Conservation (phyloP, 2,113 vertebrate genomes). For the Puffinus mauretanicus region DNA sequence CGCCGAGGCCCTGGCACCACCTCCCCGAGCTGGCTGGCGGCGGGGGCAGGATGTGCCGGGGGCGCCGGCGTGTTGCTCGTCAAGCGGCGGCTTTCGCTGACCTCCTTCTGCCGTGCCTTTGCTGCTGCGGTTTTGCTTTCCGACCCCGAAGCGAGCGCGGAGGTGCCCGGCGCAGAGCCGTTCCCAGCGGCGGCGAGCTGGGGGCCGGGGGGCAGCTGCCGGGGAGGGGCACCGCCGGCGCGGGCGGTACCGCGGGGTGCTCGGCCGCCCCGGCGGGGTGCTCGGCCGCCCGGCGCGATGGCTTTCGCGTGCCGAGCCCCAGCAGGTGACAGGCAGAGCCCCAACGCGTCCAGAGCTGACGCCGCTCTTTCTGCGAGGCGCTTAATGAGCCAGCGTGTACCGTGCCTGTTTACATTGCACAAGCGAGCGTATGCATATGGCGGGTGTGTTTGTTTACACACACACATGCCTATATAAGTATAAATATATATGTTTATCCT, state of each 20-base stretch:
- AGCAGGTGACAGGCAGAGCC: background rate
- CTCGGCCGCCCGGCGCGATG: background rate
- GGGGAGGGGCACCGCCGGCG: background rate
- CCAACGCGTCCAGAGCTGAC: fast-evolving
- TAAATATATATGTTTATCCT: constrained; percentile 36
- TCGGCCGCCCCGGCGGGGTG: background rate
- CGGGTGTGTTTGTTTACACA: constrained; percentile 18
- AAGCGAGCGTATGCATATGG: constrained; percentile 21
- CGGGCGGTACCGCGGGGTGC: background rate
- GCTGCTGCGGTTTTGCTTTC: constrained; percentile 32
- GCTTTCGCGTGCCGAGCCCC: background rate
- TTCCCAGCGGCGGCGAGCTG: background rate
- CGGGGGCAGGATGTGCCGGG: background rate
- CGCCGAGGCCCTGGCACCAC: fast-evolving
- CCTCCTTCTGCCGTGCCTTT: background rate
- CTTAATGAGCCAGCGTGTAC: fast-evolving
- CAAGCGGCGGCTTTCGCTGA: background rate
- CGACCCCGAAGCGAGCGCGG: fast-evolving
- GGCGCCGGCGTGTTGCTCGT: fast-evolving
- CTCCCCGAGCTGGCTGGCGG: fast-evolving
- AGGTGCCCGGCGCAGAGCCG: background rate
- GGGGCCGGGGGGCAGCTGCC: background rate
- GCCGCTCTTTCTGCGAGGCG: background rate
- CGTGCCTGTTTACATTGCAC: background rate
- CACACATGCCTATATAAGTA: background rate